Evolutionary conservation across 1,140 invertebrate genomes (phyloP).

Genomic region (Lasioglossum albipes): DNA sequence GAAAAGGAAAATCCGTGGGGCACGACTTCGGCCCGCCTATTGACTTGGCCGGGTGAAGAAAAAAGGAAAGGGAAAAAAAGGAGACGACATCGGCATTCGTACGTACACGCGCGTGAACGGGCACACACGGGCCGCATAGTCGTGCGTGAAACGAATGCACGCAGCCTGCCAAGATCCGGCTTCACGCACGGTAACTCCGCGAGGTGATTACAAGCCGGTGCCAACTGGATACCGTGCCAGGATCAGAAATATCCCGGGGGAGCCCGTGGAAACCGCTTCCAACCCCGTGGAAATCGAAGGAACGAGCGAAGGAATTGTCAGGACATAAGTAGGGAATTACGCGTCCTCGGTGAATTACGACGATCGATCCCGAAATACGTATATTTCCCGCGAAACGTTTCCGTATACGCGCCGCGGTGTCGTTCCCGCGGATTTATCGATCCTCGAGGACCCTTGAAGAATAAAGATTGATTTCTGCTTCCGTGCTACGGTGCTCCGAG

Average conservation of each 20-base stretch:
- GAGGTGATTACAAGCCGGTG: conserved; percentile 71
- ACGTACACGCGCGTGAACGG: conserved; percentile 4
- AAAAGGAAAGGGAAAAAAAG: background rate
- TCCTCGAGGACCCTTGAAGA: too few relatives aligned
- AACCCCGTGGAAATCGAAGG: conserved; percentile 15
- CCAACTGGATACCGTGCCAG: conserved; percentile 72
- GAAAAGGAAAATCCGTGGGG: background rate
- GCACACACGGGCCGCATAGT: conserved; percentile 12
- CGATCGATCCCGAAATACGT: conserved; percentile 40
- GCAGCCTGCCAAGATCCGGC: conserved; percentile 69
- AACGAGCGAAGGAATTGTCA: conserved; percentile 51
- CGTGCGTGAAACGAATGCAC: conserved; percentile 63
- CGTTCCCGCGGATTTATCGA: too few relatives aligned
- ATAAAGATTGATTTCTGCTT: too few relatives aligned
- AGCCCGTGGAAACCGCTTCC: background rate
- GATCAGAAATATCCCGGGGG: conserved; percentile 48
- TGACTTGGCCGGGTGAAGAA: background rate
- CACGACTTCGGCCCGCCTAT: background rate
- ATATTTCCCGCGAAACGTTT: background rate
- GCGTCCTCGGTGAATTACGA: conserved; percentile 56
- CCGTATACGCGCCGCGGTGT: too few relatives aligned
- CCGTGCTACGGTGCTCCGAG: too few relatives aligned
- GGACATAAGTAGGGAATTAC: conserved; percentile 65
- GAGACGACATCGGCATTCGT: too few relatives aligned
- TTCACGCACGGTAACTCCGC: conserved; percentile 71